Evolutionary conservation across 2,888 invertebrate genomes (phyloP).

Genomic region (Podotricha telesiphe): DNA sequence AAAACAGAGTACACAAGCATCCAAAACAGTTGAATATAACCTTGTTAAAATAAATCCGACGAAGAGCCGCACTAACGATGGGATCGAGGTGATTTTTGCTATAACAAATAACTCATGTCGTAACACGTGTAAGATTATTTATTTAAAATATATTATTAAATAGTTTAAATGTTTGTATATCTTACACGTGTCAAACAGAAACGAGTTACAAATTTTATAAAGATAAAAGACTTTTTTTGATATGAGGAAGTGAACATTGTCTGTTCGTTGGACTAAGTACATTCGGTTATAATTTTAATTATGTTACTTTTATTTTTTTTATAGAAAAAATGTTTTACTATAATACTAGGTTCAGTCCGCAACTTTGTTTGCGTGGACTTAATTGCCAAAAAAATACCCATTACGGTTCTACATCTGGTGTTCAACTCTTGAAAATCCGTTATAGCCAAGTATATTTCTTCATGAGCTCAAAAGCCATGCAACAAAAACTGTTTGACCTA

Average conservation of each 20-base stretch:
- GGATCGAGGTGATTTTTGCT: background rate
- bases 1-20: background rate
- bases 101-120: background rate
- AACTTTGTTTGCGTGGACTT: too few species aligned
- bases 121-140: background rate
- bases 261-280: background rate
- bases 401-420: too few species aligned
- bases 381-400: too few species aligned
- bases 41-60: background rate
- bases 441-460: too few species aligned
- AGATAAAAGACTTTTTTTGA: background rate
- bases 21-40: background rate
- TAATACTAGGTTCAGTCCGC: too few species aligned
- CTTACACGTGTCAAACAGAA: background rate
- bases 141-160: background rate
- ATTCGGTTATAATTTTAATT: background rate
- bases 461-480: too few species aligned
- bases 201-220: background rate
- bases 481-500: too few species aligned
- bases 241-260: background rate
- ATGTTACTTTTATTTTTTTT: too few species aligned
- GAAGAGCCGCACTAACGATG: conserved; percentile 2
- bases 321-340: too few species aligned
- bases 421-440: too few species aligned
- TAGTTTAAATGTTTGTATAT: background rate